A percentile compares a stretch with the other conserved stretches of the same genome.
Evolutionary conservation across 2,888 invertebrate genomes (phyloP).

Genomic region (Oscheius myriophilus): DNA sequence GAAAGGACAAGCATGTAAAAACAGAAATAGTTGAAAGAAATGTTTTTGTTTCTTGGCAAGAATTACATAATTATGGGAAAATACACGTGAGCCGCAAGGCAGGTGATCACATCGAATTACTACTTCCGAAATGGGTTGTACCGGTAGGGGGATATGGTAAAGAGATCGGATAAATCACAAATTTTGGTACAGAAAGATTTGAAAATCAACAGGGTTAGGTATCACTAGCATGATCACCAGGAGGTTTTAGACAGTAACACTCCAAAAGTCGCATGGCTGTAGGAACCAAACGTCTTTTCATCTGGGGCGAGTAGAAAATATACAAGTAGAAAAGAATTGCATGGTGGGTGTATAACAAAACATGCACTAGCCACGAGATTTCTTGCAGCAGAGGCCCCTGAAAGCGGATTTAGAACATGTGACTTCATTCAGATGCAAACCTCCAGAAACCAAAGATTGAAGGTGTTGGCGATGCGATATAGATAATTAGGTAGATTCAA

Average conservation of each 20-base stretch:
- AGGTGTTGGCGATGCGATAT: conserved; percentile 57
- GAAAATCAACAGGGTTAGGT: conserved; percentile 16
- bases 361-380: conserved; percentile 57
- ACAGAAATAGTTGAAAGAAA: no score
- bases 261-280: conserved; percentile 67
- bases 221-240: conserved; percentile 43
- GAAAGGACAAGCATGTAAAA: no score
- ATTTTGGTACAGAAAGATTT: no score
- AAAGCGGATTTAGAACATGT: not conserved
- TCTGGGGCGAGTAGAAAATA: conserved; percentile 68
- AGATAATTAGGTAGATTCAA: conserved; percentile 67
- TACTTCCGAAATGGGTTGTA: no score
- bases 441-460: conserved; percentile 26
- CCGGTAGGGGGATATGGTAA: no score
- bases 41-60: no score
- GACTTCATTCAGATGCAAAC: not conserved
- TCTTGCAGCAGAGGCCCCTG: conserved; percentile 48
- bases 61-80: no score
- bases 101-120: no score
- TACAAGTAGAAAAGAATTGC: conserved; percentile 67
- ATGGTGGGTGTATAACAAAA: conserved; percentile 67
- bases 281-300: conserved; percentile 61
- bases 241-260: conserved; percentile 67
- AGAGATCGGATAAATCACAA: no score
- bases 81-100: no score